phyloP scores from a whole-genome alignment of 1,140 invertebrate genomes.

The Heliconius hewitsoni region DNA sequence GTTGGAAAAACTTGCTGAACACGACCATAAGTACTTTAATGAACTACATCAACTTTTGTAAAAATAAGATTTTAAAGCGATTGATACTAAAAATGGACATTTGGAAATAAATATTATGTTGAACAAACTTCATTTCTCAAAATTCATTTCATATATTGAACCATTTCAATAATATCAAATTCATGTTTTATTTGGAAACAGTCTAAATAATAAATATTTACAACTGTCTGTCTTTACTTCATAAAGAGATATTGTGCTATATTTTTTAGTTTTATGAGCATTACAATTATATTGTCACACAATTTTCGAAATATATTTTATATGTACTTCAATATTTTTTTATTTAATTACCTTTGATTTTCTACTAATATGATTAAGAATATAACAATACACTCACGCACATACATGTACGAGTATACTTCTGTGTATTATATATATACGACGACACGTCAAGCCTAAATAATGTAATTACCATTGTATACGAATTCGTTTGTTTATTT shows the following conservation, averaged over 20 bases:
- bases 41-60: constrained; percentile 52
- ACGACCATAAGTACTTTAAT: constrained; percentile 60
- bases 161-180: neutral
- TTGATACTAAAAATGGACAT: neutral
- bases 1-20: constrained; percentile 77
- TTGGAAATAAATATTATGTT: neutral
- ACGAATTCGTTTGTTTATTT: too few relatives aligned
- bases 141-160: neutral
- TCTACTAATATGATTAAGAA: neutral
- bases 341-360: neutral
- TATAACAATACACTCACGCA: too few relatives aligned
- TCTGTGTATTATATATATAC: too few relatives aligned
- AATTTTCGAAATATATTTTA: constrained; percentile 13
- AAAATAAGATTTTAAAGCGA: constrained; percentile 7
- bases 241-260: constrained; percentile 3
- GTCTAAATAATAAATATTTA: neutral
- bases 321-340: neutral
- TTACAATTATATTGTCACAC: neutral
- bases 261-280: neutral
- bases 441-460: too few relatives aligned
- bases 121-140: neutral
- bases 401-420: too few relatives aligned
- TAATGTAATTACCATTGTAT: too few relatives aligned
- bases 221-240: neutral
- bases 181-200: neutral